Evolutionary conservation across 1,140 invertebrate species (phyloP), one percentile per base, ranked within the genome.

Genomic region (Scaptomyza hsui): DNA sequence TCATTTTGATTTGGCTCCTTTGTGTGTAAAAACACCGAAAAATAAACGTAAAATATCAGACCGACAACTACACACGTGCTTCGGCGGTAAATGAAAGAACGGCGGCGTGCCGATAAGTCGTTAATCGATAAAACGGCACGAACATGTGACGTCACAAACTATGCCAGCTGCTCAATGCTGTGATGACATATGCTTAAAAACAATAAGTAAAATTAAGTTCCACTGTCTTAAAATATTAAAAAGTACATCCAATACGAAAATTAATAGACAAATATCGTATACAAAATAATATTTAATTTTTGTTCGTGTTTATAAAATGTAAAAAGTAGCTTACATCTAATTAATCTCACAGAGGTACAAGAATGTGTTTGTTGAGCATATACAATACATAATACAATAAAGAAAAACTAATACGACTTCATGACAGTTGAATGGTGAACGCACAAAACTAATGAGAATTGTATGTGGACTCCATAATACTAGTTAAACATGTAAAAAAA

Each of bases 261-360:
- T 15, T 7, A 44, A 29, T 10, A 42, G 1, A 4, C 5, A 21
- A 15, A 5, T 18, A 15, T 53, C n/a, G 16, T 16, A 16, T 49
- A 49, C 26, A 45, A 63, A 71, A 16, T 21, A 2, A 29, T 9
- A 3, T 75, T 52, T 71, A 53, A 45, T 75, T 45, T 49, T 48
- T 45, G 64, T 73, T 35, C n/a, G 5, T 2, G 3, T 49, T 49
- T 39, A 16, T 32, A 35, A 45, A 48, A 29, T 52, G 62, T 81
- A 73, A 76, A 76, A 72, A 63, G 57, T 78, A 60, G 48, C 65
- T 81, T 78, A 77, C 16, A 16, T 49, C 47, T 75, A 62, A 61
- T 89, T 86, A 86, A 86, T 86, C 83, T 86, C 82, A 71, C 56
- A 67, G 73, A 85, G 81, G 81, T 81, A 85, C 73, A 80, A 72